Evolutionary conservation across 92 coral and sea anemone species (phyloP), one percentile per base, ranked within the genome.

Genomic region (Porites cylindrica): DNA sequence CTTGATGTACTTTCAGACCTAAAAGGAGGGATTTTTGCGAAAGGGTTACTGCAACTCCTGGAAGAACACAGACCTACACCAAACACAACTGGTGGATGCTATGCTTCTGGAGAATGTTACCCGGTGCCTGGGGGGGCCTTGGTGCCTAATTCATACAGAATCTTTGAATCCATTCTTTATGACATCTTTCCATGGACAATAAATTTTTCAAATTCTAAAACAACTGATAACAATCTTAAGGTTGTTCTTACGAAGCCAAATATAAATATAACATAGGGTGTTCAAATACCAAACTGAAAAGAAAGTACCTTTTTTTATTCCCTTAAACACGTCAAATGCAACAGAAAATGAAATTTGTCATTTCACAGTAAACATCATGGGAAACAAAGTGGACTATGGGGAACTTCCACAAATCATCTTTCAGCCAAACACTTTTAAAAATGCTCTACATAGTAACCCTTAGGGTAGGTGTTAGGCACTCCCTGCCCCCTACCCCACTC

Each of bases 261-360:
- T 1, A 75, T 63, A 56, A 14, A 62, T 1, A 52, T 64, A 19
- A 19, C 82, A 65, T 26, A 85, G 63, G 89, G 76, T 51, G 61
- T 63, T 6, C 53, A 85, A 76, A 68, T 85, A 66, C 26, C 73
- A 18, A 19, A 65, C 23, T 85, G 89, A 83, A 85, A 85, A 53
- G 83, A 76, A 85, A n/a, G 77, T 14, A 50, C 82, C 20, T 85
- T 85, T 58, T 76, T 76, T 76, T 51, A 71, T 85, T 76, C 89
- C 83, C 53, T 43, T 43, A 10, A 59, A 75, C n/a, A 59, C 60
- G 8, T 16, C 20, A 54, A 29, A 67, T 54, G 69, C 84, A 76
- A 43, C 72, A 66, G 47, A 38, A 38, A 13, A 85, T 32, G 53
- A 66, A 1, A 32, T 85, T 19, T 19, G 82, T 24, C 66, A 77